These are phyloP conservation scores for Pachliopta kotzebuea DNA, from an alignment of 2,888 invertebrate genomes.

Conservation along the genomic window DNA sequence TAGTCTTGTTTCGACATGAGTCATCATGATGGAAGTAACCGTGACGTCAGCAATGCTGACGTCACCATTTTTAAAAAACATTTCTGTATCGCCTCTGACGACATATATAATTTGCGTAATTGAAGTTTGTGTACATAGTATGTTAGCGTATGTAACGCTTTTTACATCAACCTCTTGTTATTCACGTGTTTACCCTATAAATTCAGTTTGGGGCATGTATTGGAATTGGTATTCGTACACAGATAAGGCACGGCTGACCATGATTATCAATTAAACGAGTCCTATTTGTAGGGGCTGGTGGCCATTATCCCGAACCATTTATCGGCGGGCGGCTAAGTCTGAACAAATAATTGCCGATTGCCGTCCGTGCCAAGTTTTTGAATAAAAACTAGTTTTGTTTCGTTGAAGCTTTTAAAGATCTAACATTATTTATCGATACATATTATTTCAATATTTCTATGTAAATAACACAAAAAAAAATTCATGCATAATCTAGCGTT, in stretches of 20 bases:
- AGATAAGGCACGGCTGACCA: constrained; percentile 27
- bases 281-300: constrained; percentile 26
- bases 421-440: neutral
- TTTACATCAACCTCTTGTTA: constrained; percentile 11
- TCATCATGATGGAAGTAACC: no score
- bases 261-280: constrained; percentile 29
- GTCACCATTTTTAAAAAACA: no score
- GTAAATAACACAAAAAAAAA: no score
- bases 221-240: constrained; percentile 22
- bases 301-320: constrained; percentile 28
- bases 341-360: constrained; percentile 27
- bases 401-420: neutral
- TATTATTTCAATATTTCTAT: no score
- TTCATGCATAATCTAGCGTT: no score
- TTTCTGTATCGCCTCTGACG: no score
- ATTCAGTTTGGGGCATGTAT: constrained; percentile 14
- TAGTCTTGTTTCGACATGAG: no score
- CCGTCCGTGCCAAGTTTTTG: constrained; percentile 22
- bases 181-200: constrained; percentile 20
- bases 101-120: neutral
- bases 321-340: constrained; percentile 22
- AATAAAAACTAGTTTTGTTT: constrained; percentile 10
- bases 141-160: neutral
- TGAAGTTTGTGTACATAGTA: neutral
- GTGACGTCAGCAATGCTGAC: no score